Evolutionary conservation across 2,888 invertebrate species (phyloP), one percentile per base, ranked within the genome.

Genomic region (Halocaridina rubra): DNA sequence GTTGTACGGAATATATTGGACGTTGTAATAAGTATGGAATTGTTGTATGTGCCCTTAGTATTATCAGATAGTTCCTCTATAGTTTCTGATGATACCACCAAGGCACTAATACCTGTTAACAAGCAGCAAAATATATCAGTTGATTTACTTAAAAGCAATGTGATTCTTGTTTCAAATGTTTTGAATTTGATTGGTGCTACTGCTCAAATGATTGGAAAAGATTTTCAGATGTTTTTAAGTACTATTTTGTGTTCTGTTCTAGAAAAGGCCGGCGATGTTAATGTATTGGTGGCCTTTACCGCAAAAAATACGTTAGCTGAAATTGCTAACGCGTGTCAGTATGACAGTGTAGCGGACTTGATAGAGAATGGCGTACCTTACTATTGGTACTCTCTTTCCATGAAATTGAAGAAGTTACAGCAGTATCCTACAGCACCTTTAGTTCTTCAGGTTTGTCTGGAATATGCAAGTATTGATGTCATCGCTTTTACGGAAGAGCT

Each of bases 361-460:
- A 82, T 88, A 19, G 84, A 84, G 32, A 59, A 61, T 0, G 61
- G 77, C 16, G 86, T 80, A 7, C 85, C 79, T 2, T 79, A 84
- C 30, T 86, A 84, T 46, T 88, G 87, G 87, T 88, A 75, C 19
- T 64, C 85, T 8, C 77, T 88, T 10, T 85, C 85, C n/a, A 64
- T 86, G 75, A 64, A 78, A 27, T 75, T 88, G 5, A 82, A 80
- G 24, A 39, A 61, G 19, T 74, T 85, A 2, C 64, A 53, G 1
- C 59, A 80, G 32, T 77, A 84, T 33, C 87, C 87, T 1, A 27
- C 77, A 8, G 80, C 87, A 16, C 82, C 85, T 1, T 61, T 81
- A 4, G 82, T 86, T n/a, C 78, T 88, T 13, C 80, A 84, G 29
- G 86, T 86, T 0, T 76, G 33, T 16, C 57, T 86, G 1, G 72